Conservation (phyloP, 1,140 invertebrate species). For the Venustaconcha ellipsiformis region DNA sequence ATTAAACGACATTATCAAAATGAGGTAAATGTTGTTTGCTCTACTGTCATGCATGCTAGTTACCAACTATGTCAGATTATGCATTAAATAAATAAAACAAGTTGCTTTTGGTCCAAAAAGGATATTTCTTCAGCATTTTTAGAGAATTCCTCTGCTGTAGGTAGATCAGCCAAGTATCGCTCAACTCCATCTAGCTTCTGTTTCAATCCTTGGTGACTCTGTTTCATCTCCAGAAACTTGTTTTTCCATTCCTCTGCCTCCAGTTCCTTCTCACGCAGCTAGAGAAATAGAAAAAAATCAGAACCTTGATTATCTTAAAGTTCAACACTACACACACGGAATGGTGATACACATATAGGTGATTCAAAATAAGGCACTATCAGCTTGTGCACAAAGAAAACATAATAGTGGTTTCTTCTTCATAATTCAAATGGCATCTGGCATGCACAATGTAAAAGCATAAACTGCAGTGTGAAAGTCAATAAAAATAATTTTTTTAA, state of each 20-base stretch:
- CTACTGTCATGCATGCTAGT: no score
- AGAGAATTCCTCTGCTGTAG: constrained; percentile 56
- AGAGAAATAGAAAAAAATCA: constrained; percentile 21
- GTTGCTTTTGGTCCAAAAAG: constrained; percentile 31
- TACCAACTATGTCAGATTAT: no score
- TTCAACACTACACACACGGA: not conserved
- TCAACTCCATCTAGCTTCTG: constrained; percentile 57
- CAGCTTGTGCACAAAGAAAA: constrained; percentile 1
- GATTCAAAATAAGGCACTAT: not conserved
- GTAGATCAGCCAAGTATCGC: constrained; percentile 56
- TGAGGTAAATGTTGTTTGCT: no score
- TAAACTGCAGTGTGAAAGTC: no score
- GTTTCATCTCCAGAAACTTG: constrained; percentile 47
- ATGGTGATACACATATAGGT: not conserved
- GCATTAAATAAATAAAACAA: no score
- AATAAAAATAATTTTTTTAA: no score
- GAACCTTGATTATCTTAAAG: not conserved
- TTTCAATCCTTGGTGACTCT: constrained; percentile 45
- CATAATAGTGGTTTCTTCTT: no score
- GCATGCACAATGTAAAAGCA: no score
- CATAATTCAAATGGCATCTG: no score
- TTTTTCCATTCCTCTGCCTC: constrained; percentile 47
- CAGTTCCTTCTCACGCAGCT: constrained; percentile 48
- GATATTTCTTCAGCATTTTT: constrained; percentile 58
- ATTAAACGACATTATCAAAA: no score